Base-by-base conservation (phyloP, 2,113 vertebrate genomes). In the Triplophysa siluroides region DNA sequence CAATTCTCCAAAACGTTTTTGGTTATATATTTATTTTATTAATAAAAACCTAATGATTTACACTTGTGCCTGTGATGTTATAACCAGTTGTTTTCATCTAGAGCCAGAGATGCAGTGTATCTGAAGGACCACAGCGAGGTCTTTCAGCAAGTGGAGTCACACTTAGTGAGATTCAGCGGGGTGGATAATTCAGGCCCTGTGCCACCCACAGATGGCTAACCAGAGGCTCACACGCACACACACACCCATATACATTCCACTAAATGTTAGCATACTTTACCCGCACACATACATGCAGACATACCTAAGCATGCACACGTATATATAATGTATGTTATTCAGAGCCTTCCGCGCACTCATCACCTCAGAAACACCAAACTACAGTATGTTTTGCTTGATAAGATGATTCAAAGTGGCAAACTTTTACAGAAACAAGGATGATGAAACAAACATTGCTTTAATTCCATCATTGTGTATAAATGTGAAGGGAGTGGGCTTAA, bases 111-210 rank as follows among this genome's bases (percentile, higher is more conserved):
- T 9, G 65, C 78, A 84, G 70, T 29, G 75, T 58, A 85, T 84
- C 78, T 66, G 82, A 85, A 74, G 33, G 21, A 43, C 87, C 89
- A 87, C 82, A 81, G 76, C 80, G 47, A 86, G 84, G 83, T 81
- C 85, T 85, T 88, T 89, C 83, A 90, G 82, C 86, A 83, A 80
- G 79, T 87, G 84, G 75, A 86, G 90, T 90, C 88, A 89, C 84
- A 87, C 87, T 88, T 84, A 85, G 80, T 91, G 87, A 86, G 83
- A 82, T 84, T 88, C 85, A 92, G 83, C 80, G 89, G 83, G 84
- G 83, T 89, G 88, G 83, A 85, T 90, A 87, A 92, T 90, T 89
- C 82, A 78, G 71, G 83, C 66, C 80, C 64, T 78, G 78, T 82
- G 78, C 85, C 65, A 75, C 82, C 81, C 86, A 83, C 74, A 54